phyloP scores from a whole-genome alignment of 2,113 vertebrate species.

The Hylia prasina region DNA sequence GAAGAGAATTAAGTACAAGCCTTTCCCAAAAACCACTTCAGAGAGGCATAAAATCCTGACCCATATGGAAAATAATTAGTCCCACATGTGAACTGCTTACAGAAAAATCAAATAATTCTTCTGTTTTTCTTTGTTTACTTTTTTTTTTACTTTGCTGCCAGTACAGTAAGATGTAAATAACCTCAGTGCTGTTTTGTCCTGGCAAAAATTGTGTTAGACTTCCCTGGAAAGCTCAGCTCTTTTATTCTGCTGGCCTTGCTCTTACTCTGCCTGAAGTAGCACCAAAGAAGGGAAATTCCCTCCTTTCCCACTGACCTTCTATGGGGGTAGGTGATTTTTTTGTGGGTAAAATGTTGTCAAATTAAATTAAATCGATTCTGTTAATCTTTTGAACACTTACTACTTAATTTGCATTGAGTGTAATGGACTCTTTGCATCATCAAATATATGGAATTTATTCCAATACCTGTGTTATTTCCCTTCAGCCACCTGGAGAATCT shows the following conservation, averaged over 20 bases:
- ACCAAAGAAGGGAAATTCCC: not conserved
- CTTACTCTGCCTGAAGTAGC: not conserved
- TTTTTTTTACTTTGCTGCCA: not conserved
- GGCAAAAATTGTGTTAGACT: not conserved
- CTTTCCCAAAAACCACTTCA: not conserved
- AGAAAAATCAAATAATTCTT: not conserved
- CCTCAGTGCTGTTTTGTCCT: not conserved
- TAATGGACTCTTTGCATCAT: not conserved
- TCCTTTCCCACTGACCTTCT: not conserved
- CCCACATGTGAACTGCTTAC: not conserved
- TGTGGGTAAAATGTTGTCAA: not conserved
- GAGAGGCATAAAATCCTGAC: not conserved
- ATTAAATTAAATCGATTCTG: not conserved
- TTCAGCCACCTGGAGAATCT: not conserved
- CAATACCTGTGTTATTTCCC: not conserved
- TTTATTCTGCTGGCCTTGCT: not conserved
- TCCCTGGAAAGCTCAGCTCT: not conserved
- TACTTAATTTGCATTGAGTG: not conserved
- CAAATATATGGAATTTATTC: not conserved
- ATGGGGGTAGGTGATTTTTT: not conserved
- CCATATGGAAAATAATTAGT: not conserved
- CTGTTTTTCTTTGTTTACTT: not conserved
- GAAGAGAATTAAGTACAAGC: not conserved
- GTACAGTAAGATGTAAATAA: not conserved
- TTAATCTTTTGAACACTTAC: not conserved